These are phyloP conservation scores for Danionella dracula DNA, from an alignment of 2,797 vertebrate species.

Conservation along the genomic window DNA sequence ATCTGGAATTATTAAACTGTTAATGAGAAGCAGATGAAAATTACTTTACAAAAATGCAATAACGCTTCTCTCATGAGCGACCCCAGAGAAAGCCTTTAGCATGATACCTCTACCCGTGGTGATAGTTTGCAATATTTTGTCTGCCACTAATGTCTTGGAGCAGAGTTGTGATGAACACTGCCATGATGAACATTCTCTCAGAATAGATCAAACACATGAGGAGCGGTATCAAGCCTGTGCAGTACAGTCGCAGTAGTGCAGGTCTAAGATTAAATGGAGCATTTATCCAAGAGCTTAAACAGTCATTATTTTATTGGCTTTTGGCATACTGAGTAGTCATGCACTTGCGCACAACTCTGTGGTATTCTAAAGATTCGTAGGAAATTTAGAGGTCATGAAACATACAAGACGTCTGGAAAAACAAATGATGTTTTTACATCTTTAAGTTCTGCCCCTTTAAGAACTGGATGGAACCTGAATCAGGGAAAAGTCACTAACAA, in stretches of 20 bases:
- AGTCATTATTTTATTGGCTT: neutral
- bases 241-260: neutral
- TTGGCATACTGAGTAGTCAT: neutral
- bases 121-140: slow-evolving; percentile 5
- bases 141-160: slow-evolving; percentile 3
- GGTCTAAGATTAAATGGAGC: neutral
- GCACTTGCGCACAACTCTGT: no score
- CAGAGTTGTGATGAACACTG: slow-evolving; percentile 5
- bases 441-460: no score
- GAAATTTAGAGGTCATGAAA: no score
- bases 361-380: no score
- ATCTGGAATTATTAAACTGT: slow-evolving; percentile 11
- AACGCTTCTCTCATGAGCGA: slow-evolving; percentile 9
- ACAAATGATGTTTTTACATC: no score
- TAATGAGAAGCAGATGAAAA: slow-evolving; percentile 36
- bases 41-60: slow-evolving; percentile 35
- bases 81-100: slow-evolving; percentile 29
- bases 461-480: no score
- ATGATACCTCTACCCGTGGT: neutral
- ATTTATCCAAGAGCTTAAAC: neutral
- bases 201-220: slow-evolving; percentile 13
- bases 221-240: neutral
- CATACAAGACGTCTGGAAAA: no score
- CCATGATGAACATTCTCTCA: neutral
- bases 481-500: no score